Evolutionary conservation across 2,113 vertebrate genomes (phyloP).

Genomic region (Silurus glanis): DNA sequence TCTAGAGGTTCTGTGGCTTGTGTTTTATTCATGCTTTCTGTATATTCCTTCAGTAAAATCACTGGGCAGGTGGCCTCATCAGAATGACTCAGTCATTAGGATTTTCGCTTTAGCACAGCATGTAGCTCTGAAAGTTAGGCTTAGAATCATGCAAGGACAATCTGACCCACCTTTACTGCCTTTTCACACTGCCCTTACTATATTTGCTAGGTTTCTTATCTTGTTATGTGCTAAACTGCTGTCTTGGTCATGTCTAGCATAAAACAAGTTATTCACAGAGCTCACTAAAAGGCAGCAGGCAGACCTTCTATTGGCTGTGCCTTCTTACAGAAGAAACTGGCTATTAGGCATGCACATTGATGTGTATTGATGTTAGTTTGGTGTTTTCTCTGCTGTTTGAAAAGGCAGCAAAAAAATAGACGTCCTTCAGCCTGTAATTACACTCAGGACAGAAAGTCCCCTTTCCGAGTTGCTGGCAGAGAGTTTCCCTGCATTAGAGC

Average conservation of each 20-base stretch:
- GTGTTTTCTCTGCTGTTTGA: conserved; percentile 20
- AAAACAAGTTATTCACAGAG: conserved; percentile 6
- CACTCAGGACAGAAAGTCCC: conserved; percentile 42
- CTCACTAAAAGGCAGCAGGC: background rate
- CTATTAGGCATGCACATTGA: conserved; percentile 23
- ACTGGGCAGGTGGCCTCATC: conserved; percentile 17
- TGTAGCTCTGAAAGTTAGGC: conserved; percentile 20
- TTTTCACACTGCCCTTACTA: background rate
- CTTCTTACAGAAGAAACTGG: conserved; percentile 28
- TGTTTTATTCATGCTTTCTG: conserved; percentile 31
- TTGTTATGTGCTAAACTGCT: conserved; percentile 15
- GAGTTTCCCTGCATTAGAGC: conserved; percentile 32
- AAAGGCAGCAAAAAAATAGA: conserved; percentile 25
- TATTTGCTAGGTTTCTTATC: conserved; percentile 6
- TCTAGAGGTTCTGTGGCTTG: background rate
- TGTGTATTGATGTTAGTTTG: conserved; percentile 17
- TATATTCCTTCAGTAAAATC: conserved; percentile 30
- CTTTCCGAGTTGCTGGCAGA: conserved; percentile 32
- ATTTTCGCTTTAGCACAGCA: conserved; percentile 13
- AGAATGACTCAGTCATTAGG: conserved; percentile 23
- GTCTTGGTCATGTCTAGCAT: conserved; percentile 23
- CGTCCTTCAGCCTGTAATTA: conserved; percentile 47
- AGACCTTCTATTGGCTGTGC: conserved; percentile 12
- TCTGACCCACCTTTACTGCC: background rate
- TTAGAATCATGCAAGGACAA: conserved; percentile 29